Percentiles rank a stretch among this genome's conserved stretches.
Conservation (phyloP, 1,140 invertebrate species). For the Microplitis demolitor region DNA sequence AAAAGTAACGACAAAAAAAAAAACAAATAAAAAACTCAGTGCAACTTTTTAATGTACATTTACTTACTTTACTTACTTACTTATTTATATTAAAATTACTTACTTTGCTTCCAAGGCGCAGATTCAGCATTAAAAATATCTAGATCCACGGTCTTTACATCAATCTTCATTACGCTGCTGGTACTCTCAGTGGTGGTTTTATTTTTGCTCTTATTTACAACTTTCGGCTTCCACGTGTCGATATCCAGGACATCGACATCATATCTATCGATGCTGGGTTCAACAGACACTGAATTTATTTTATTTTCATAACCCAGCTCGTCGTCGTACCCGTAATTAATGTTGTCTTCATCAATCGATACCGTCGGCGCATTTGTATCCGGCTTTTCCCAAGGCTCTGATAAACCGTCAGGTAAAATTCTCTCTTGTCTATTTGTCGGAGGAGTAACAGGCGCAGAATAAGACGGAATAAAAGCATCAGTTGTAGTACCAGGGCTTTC, state of each 20-base stretch:
- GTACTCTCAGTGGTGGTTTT: constrained; percentile 38
- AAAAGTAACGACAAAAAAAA: too few relatives aligned
- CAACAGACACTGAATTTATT: constrained; percentile 3
- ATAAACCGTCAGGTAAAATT: background rate
- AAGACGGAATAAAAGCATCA: background rate
- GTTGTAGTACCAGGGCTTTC: background rate
- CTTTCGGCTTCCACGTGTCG: constrained; percentile 45
- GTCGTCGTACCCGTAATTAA: background rate
- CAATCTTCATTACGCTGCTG: constrained; percentile 51
- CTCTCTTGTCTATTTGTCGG: background rate
- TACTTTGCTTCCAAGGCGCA: constrained; percentile 41
- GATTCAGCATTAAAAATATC: constrained; percentile 41
- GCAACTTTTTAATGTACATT: background rate
- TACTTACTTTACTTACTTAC: background rate
- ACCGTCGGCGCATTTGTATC: constrained; percentile 34
- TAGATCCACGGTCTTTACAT: constrained; percentile 31
- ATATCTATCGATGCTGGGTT: constrained; percentile 30
- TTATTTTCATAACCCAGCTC: background rate
- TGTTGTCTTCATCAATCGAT: constrained; percentile 36
- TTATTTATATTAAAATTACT: constrained; percentile 17
- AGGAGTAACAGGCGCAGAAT: background rate
- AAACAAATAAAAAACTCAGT: background rate
- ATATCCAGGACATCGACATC: constrained; percentile 40
- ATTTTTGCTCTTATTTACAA: constrained; percentile 48
- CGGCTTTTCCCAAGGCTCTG: background rate